Percentiles rank a stretch among this genome's conserved stretches.
phyloP scores from a whole-genome alignment of 2,113 vertebrate genomes.

The Cariama cristata region DNA sequence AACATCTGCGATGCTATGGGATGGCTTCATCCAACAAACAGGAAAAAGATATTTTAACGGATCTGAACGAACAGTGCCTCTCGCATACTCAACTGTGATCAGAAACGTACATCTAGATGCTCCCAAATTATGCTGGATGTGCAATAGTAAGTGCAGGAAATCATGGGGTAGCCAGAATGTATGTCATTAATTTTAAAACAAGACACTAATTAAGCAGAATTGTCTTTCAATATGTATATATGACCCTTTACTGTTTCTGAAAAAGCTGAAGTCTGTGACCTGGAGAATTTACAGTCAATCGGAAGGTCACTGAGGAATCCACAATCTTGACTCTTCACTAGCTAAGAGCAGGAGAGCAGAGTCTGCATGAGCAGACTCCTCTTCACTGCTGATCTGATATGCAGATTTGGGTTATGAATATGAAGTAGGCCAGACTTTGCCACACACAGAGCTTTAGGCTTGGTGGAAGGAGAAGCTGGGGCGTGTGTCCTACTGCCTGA shows the following conservation, averaged over 20 bases:
- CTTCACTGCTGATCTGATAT: neutral
- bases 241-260: neutral
- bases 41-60: neutral
- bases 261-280: neutral
- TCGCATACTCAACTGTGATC: fast-evolving
- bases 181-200: neutral
- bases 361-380: neutral
- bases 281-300: neutral
- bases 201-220: neutral
- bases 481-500: conserved; percentile 20
- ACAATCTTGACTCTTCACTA: neutral
- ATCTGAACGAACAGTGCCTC: neutral
- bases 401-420: neutral
- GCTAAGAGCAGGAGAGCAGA: neutral
- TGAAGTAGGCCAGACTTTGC: neutral
- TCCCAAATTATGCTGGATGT: neutral
- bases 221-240: neutral
- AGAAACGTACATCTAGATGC: neutral
- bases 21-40: neutral
- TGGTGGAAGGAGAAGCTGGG: neutral
- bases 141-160: neutral
- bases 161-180: neutral
- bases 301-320: neutral
- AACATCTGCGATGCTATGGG: neutral
- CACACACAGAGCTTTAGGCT: neutral